Evolutionary conservation across 1,140 invertebrate species (phyloP).

Genomic region (Drosophila funebris): DNA sequence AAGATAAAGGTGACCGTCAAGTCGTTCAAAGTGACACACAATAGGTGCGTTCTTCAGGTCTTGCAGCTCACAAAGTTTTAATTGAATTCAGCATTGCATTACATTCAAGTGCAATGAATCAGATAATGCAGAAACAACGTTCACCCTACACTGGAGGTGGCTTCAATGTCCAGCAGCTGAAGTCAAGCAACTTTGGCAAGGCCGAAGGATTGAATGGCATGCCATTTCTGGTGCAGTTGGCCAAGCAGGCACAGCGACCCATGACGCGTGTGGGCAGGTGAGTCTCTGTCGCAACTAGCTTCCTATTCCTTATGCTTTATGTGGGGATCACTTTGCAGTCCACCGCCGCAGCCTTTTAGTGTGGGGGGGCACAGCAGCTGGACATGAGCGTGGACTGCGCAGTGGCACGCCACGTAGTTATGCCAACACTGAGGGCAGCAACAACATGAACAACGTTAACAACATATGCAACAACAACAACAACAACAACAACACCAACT

Average conservation of each 20-base stretch:
- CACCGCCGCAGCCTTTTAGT: conserved; percentile 9
- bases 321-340: too few relatives aligned
- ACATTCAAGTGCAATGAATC: not conserved
- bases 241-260: conserved; percentile 36
- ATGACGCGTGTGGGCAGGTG: conserved; percentile 8
- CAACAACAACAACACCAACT: not conserved
- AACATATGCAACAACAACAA: not conserved
- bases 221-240: conserved; percentile 42
- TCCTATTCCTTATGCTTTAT: too few relatives aligned
- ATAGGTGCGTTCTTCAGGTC: too few relatives aligned
- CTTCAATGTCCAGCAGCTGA: conserved; percentile 46
- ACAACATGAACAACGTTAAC: not conserved
- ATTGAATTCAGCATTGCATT: not conserved
- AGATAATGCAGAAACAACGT: conserved; percentile 59
- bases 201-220: conserved; percentile 43
- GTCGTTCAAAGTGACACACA: not conserved
- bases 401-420: conserved; percentile 8
- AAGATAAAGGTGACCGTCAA: conserved; percentile 2
- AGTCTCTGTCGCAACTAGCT: too few relatives aligned
- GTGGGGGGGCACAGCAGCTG: not conserved
- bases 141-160: conserved; percentile 49
- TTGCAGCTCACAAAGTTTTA: not conserved
- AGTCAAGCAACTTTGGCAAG: not conserved
- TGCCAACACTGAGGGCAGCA: conserved; percentile 8
- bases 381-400: conserved; percentile 13